Base-by-base conservation (phyloP, 2,888 invertebrate species). In the Mesochorus sp. region DNA sequence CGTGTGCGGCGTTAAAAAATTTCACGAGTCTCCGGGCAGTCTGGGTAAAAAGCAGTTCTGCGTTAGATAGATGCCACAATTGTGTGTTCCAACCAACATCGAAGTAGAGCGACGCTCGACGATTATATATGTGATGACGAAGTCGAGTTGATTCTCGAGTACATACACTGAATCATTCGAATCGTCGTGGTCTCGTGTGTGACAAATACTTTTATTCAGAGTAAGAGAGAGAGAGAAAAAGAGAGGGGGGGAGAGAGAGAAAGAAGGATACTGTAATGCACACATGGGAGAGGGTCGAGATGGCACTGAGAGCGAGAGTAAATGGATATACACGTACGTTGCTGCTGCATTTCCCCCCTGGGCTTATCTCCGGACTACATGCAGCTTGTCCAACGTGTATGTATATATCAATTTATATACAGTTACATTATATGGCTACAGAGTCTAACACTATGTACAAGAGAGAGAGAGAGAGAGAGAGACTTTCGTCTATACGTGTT, bases 371-470 rank as follows among this genome's bases (percentile, higher is more conserved):
- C 3, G 19, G 31, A 12, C 31, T 49, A 57, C 76, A 31, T 71
- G 70, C 47, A 75, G 61, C 71, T 57, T 55, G 62, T 75, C n/a
- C n/a, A n/a, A n/a, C n/a, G n/a, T n/a, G 44, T 44, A 51, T 55
- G 39, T 49, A 44, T 55, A 26, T 26, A 53, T 34, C 14, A 17
- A 62, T 26, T 17, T 5, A 42, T 26, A 42, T 42, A 17, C 24
- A 26, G 42, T 24, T 26, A 26, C n/a, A 55, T 8, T 55, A 19
- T 4, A 17, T 42, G 14, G 17, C 12, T n/a, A 39, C 5, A 39
- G 1, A n/a, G 12, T 3, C n/a, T 39, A 39, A 39, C 14, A 14
- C n/a, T 42, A 10, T 1, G 12, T 59, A 10, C 17, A 3, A 8
- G 14, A n/a, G n/a, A n/a, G n/a, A n/a, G 14, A 14, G 24, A 0